Percentiles rank a stretch among this genome's conserved stretches.
These are phyloP conservation scores for Fissipunctia ypsillon DNA, from an alignment of 2,888 invertebrate genomes.

Conservation along the genomic window DNA sequence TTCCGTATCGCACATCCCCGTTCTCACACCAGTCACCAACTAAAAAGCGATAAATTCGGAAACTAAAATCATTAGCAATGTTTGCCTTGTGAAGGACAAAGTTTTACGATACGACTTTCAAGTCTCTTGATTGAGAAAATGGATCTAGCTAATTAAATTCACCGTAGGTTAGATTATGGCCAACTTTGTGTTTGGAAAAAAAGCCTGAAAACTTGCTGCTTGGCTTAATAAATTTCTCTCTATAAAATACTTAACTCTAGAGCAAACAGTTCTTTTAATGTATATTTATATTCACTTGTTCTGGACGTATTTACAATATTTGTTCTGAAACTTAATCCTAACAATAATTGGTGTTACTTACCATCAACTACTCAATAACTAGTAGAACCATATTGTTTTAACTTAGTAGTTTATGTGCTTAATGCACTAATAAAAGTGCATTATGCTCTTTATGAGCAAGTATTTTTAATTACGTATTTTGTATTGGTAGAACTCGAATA, in stretches of 20 bases:
- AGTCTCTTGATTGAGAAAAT: not conserved
- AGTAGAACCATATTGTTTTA: no score
- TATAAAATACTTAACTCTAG: not conserved
- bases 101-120: not conserved
- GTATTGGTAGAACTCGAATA: not conserved
- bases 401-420: no score
- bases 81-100: not conserved
- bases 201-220: not conserved
- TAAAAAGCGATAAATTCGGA: constrained; percentile 3
- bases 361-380: no score
- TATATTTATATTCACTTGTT: not conserved
- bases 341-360: no score
- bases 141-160: not conserved
- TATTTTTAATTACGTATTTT: constrained; percentile 1
- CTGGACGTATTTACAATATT: not conserved
- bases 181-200: not conserved
- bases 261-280: not conserved
- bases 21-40: not conserved
- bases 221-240: not conserved
- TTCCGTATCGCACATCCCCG: constrained; percentile 20
- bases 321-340: not conserved
- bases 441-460: not conserved
- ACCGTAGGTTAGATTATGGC: not conserved
- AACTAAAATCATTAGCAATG: constrained; percentile 13
- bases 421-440: not conserved